These are phyloP conservation scores for Pelochelys cantorii DNA, from an alignment of 2,797 vertebrate species.

Conservation along the genomic window DNA sequence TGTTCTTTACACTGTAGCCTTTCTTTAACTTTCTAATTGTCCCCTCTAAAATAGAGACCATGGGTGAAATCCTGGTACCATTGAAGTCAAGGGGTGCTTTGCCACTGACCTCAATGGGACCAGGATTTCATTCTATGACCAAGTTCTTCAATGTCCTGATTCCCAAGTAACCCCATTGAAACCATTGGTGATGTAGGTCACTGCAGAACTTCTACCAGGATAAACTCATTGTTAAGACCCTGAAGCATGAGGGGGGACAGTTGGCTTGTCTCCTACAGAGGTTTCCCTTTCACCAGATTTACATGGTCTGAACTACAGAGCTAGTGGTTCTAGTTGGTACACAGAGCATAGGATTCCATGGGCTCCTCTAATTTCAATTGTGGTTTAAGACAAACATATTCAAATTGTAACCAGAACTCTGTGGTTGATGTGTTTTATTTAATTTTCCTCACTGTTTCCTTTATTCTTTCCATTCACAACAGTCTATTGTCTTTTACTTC, in stretches of 20 bases:
- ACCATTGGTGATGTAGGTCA: neutral
- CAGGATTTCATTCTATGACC: neutral
- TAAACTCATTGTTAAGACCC: neutral
- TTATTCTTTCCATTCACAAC: neutral
- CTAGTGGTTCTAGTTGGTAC: fast-evolving
- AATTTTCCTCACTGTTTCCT: neutral
- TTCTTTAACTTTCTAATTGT: neutral
- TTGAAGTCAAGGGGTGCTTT: neutral
- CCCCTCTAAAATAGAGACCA: slow-evolving; percentile 1
- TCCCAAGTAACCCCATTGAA: neutral
- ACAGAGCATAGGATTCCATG: neutral
- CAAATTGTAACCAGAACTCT: neutral
- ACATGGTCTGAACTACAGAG: neutral
- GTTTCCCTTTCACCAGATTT: neutral
- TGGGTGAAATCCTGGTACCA: neutral
- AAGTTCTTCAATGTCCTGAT: neutral
- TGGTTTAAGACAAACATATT: neutral
- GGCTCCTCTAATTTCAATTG: neutral
- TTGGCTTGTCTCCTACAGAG: neutral
- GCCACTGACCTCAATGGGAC: neutral
- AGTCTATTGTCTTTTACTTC: neutral
- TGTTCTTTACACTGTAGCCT: neutral
- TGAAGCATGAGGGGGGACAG: fast-evolving
- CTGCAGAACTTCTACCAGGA: fast-evolving
- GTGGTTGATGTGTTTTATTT: neutral